Conservation (phyloP, 2,113 vertebrate species). For the Atlantisia rogersi region DNA sequence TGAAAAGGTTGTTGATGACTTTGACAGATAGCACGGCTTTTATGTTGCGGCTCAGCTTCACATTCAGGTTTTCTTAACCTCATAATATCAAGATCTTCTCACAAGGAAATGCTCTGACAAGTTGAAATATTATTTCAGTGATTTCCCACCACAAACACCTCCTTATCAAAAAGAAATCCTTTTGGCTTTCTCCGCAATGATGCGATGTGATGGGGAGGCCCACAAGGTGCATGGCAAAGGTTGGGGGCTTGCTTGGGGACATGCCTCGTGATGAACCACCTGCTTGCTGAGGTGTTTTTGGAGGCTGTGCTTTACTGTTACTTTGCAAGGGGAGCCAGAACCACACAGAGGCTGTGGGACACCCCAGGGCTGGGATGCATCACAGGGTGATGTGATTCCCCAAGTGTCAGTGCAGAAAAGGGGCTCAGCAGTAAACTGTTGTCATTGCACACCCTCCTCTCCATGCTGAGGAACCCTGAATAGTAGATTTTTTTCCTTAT, state of each 20-base stretch:
- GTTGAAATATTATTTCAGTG: conserved; percentile 17
- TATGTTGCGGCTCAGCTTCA: conserved; percentile 25
- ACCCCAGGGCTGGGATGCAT: fast-evolving
- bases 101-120: neutral
- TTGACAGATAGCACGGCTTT: conserved; percentile 57
- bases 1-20: conserved; percentile 47
- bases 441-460: neutral
- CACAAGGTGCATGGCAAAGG: neutral
- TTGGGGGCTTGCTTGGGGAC: neutral
- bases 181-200: neutral
- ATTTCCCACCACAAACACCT: neutral
- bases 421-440: fast-evolving
- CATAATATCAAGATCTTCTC: conserved; percentile 9
- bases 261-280: neutral
- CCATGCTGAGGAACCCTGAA: fast-evolving
- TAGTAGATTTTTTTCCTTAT: neutral
- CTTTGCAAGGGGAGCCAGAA: neutral
- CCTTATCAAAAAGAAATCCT: neutral
- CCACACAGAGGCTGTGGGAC: neutral
- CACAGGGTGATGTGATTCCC: neutral
- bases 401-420: neutral
- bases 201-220: fast-evolving
- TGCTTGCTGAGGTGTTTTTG: neutral
- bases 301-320: neutral
- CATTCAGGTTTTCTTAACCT: conserved; percentile 44